phyloP scores from a whole-genome alignment of 2,888 invertebrate species.

The Diplazon laetatorius region DNA sequence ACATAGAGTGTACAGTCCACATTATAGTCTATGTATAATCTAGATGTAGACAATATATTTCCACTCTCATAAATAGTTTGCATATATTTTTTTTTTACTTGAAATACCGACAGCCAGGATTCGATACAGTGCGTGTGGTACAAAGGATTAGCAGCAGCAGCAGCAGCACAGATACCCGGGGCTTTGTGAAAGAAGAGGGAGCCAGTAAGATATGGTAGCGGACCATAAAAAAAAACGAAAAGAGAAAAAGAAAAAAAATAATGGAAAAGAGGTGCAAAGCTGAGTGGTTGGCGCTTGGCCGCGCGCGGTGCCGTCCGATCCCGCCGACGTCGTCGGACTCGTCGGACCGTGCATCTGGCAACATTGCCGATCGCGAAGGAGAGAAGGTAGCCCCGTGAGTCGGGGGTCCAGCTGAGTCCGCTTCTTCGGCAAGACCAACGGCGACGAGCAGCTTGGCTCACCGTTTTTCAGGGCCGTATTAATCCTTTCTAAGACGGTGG shows the following conservation, averaged over 20 bases:
- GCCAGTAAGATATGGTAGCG: slow-evolving; percentile 34
- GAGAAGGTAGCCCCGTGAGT: slow-evolving; percentile 45
- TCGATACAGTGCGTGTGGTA: slow-evolving; percentile 6
- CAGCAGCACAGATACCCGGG: slow-evolving; percentile 26
- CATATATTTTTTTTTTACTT: not conserved
- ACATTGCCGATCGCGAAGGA: slow-evolving; percentile 53
- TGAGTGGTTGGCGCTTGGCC: slow-evolving; percentile 35
- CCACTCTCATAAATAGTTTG: no score
- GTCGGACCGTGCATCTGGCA: slow-evolving; percentile 61
- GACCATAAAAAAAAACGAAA: slow-evolving; percentile 29
- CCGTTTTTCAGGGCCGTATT: slow-evolving; percentile 52
- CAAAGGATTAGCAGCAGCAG: no score
- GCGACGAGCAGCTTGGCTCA: slow-evolving; percentile 23
- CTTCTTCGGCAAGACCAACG: slow-evolving; percentile 35
- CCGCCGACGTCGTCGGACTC: slow-evolving; percentile 59
- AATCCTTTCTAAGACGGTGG: slow-evolving; percentile 17
- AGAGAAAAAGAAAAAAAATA: slow-evolving; percentile 48
- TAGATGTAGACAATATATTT: no score
- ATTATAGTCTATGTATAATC: no score
- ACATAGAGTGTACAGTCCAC: no score
- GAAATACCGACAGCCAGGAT: no score
- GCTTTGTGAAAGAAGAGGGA: slow-evolving; percentile 54
- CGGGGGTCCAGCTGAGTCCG: slow-evolving; percentile 66
- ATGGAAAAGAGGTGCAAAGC: slow-evolving; percentile 45
- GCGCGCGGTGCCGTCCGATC: no score